Evolutionary conservation across 1,140 invertebrate genomes (phyloP).

Genomic region (Drosophila rufa): DNA sequence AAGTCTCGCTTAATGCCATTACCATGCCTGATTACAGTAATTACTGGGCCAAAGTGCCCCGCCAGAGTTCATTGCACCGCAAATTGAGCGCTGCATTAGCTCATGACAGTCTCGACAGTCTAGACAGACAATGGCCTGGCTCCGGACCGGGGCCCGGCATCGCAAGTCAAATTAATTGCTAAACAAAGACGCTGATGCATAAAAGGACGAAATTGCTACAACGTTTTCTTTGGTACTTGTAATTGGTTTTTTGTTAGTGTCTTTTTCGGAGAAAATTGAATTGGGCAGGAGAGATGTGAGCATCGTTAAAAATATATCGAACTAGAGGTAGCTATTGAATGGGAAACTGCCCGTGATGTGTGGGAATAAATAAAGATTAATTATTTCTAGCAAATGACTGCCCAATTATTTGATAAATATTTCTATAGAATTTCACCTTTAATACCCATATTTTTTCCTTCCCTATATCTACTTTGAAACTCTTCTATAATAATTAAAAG

Average conservation of each 20-base stretch:
- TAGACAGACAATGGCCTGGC: conserved; percentile 57
- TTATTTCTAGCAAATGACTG: no score
- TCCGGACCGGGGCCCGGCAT: neutral
- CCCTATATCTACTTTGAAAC: neutral
- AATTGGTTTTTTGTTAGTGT: conserved; percentile 4
- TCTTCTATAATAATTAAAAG: neutral
- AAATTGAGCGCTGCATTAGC: conserved; percentile 56
- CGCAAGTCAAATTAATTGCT: conserved; percentile 49
- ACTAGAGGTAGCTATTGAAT: no score
- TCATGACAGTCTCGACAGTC: conserved; percentile 15
- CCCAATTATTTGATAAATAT: no score
- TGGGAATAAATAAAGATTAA: no score
- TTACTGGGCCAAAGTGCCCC: conserved; percentile 40
- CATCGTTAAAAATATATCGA: neutral
- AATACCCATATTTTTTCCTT: no score
- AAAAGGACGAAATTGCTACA: conserved; percentile 22
- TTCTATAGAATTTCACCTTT: no score
- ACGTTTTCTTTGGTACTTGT: neutral
- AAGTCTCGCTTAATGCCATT: conserved; percentile 40
- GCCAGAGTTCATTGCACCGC: conserved; percentile 66
- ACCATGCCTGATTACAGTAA: conserved; percentile 49
- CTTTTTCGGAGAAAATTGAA: neutral
- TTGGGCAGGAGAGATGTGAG: neutral
- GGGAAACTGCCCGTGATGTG: no score
- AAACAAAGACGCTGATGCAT: conserved; percentile 53